Conservation (phyloP, 2,113 vertebrate genomes). For the Eubucco bourcierii region DNA sequence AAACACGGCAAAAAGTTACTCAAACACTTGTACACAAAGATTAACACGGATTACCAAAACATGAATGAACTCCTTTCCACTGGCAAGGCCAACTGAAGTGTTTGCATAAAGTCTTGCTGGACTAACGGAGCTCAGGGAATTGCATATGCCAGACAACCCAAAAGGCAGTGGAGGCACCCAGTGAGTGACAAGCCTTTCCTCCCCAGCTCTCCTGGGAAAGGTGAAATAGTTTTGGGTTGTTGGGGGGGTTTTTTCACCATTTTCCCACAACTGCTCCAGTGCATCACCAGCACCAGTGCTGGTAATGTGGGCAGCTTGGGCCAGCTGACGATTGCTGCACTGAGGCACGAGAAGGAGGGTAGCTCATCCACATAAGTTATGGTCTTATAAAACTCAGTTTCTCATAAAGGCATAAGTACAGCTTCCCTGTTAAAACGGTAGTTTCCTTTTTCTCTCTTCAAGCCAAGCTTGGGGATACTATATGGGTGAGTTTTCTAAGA, state of each 20-base stretch:
- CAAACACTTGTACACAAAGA: neutral
- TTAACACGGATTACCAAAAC: neutral
- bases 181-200: neutral
- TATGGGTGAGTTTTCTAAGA: neutral
- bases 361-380: neutral
- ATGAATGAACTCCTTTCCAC: neutral
- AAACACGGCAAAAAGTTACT: neutral
- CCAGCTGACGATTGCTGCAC: neutral
- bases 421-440: accelerated
- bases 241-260: neutral
- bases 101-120: neutral
- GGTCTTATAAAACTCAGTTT: neutral
- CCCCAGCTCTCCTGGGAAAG: neutral
- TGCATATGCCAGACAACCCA: neutral
- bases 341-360: neutral
- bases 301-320: accelerated
- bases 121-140: neutral
- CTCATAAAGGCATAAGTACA: neutral
- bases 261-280: neutral
- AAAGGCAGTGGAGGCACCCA: accelerated
- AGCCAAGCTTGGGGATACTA: neutral
- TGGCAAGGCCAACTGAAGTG: neutral
- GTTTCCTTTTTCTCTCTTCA: neutral
- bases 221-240: neutral
- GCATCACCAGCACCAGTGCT: neutral